Base-by-base conservation (phyloP, 2,888 invertebrate genomes). In the Caenorhabditis wallacei region DNA sequence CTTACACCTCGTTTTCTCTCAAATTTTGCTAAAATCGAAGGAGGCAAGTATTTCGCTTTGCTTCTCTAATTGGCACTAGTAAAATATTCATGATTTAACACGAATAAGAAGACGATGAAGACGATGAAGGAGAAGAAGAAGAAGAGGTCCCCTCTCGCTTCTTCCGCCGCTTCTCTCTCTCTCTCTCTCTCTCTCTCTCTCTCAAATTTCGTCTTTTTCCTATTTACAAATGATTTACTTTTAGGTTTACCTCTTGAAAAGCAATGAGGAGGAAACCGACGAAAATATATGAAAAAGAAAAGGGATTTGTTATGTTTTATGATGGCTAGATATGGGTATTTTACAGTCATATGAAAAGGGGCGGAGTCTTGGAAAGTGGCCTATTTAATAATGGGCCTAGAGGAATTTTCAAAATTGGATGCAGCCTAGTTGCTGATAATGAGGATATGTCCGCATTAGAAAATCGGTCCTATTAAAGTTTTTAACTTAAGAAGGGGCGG, bases 21-120 rank as follows among this genome's bases (percentile, higher is more conserved):
- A 69, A 78, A 78, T 63, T 78, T 78, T 63, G 78, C 78, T 68
- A 78, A 78, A 78, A 69, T 69, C 76, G 18, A 26, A 26, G 37
- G 35, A 18, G 46, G 24, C 43, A 59, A 63, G 56, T 63, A 64
- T 66, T 68, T 59, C 35, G 37, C 56, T 54, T 69, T 30, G 54
- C 46, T 22, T 61, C 51, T 78, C 78, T 78, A 78, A 78, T 78
- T 78, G 78, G 78, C 78, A 69, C 78, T 78, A 78, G 78, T 78
- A 78, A 78, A 78, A 78, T 78, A 78, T 78, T 78, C 78, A 78
- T 78, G 78, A 78, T 78, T 78, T 78, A 69, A 78, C 51, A 69
- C 56, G 66, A 69, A 78, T 40, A 69, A 46, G 66, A 66, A 37
- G 51, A 72, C 51, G 70, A 51, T 48, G 46, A 48, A 48, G 46